These are phyloP conservation scores for Drosophila ananassae DNA, from an alignment of 1,140 invertebrate genomes.

Conservation along the genomic window DNA sequence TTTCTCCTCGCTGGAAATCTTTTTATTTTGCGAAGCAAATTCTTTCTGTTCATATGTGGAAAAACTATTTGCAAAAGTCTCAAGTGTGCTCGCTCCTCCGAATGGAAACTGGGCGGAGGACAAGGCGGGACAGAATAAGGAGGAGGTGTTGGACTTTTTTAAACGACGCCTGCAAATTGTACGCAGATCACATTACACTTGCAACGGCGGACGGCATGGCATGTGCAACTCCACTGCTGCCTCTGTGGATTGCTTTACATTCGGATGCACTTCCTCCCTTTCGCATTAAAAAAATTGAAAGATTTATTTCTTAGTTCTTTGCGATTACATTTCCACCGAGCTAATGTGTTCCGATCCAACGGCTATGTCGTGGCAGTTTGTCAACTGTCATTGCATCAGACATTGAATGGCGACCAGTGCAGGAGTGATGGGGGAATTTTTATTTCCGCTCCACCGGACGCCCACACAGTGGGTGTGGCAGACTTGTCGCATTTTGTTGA, in stretches of 20 bases:
- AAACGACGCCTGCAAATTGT: constrained; percentile 77
- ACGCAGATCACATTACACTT: constrained; percentile 77
- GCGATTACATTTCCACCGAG: constrained; percentile 74
- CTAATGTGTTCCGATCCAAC: constrained; percentile 78
- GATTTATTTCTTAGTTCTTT: constrained; percentile 80
- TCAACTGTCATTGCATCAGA: constrained; percentile 73
- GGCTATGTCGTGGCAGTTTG: constrained; percentile 64
- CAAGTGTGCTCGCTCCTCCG: constrained; percentile 61
- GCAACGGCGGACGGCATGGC: constrained; percentile 39
- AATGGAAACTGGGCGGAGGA: not conserved
- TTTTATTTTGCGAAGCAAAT: constrained; percentile 30
- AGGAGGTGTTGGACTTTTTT: constrained; percentile 49
- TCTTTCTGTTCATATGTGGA: constrained; percentile 66
- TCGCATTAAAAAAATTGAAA: constrained; percentile 74
- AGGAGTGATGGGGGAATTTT: not conserved
- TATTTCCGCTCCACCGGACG: not conserved
- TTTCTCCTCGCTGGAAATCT: constrained; percentile 33
- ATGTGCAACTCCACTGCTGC: constrained; percentile 54
- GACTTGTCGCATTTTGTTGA: constrained; percentile 59
- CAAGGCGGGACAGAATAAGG: not conserved
- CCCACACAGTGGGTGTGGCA: not conserved
- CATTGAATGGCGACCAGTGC: constrained; percentile 45
- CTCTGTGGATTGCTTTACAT: constrained; percentile 71
- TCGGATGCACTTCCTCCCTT: constrained; percentile 61
- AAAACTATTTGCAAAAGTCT: constrained; percentile 78